phyloP scores from a whole-genome alignment of 1,140 invertebrate genomes.

The Proctacanthus coquilletti region DNA sequence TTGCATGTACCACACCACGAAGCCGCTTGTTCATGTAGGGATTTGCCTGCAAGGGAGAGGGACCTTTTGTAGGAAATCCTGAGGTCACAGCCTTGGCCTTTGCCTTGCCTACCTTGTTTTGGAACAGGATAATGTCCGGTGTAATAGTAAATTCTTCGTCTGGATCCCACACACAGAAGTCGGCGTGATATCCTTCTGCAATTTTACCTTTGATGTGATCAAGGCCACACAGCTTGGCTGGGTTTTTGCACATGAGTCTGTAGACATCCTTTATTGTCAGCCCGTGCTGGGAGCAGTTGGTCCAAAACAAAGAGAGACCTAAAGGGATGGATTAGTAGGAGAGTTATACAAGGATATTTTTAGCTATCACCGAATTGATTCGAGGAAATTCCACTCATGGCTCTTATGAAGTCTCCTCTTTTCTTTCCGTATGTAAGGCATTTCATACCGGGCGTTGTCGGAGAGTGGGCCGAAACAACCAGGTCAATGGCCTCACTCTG shows the following conservation, averaged over 20 bases:
- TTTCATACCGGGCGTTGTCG: conserved; percentile 49
- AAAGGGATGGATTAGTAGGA: conserved; percentile 5
- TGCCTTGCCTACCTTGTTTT: conserved; percentile 39
- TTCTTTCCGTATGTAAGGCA: conserved; percentile 27
- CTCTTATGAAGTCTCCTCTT: conserved; percentile 44
- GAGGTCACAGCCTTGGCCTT: no score
- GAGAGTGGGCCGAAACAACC: conserved; percentile 54
- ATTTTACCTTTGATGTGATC: conserved; percentile 42
- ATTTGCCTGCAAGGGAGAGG: conserved; percentile 31
- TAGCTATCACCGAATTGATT: conserved; percentile 45
- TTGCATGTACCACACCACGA: conserved; percentile 39
- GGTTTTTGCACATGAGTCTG: conserved; percentile 41
- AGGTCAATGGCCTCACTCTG: conserved; percentile 40
- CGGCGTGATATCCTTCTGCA: conserved; percentile 46
- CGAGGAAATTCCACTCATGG: conserved; percentile 59
- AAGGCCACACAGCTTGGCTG: conserved; percentile 44
- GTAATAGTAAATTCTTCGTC: conserved; percentile 39
- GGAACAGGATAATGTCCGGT: conserved; percentile 35
- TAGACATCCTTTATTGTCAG: conserved; percentile 37
- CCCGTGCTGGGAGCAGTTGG: conserved; percentile 33
- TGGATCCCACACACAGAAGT: conserved; percentile 55
- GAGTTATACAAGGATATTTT: background rate
- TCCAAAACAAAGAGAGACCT: conserved; percentile 53
- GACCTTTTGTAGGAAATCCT: no score
- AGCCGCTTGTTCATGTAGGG: conserved; percentile 39